Base-by-base conservation (phyloP, 2,888 invertebrate species). In the Cerceris ruficornis region DNA sequence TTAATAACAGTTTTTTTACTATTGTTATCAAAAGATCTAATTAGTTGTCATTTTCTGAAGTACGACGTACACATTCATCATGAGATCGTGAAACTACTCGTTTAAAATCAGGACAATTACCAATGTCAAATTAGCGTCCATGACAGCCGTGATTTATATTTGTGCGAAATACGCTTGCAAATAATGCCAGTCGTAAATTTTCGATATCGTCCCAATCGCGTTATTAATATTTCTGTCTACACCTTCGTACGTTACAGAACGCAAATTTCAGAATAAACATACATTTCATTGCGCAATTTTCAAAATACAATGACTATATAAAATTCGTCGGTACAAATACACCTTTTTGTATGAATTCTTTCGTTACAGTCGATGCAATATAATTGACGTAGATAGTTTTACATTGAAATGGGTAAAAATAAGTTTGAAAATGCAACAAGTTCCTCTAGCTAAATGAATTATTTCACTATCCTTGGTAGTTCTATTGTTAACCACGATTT, bases 151-250 rank as follows among this genome's bases (percentile, higher is more conserved):
- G 14, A 74, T 69, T 74, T 62, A 67, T 14, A 14, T 4, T 17
- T 8, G n/a, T 6, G 7, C 54, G 57, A 65, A 71, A 43, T 54
- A 65, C 41, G 5, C 8, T 15, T 9, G 58, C 14, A 54, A 42
- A 41, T 69, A 15, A 17, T 13, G 71, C 15, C n/a, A 50, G 39
- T 0, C 58, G 28, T 75, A 75, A 80, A 79, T 80, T 66, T 68
- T 52, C 54, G 55, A 9, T 14, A 13, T 62, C 59, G 50, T 60
- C 52, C 28, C 46, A 43, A 50, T 13, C 46, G n/a, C n/a, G 2
- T 52, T 70, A 43, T 11, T 54, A 55, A n/a, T 14, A 66, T 39
- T 15, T 50, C 41, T 9, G 54, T 9, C 39, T 14, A 4, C 52
- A 66, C 42, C 41, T 41, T 50, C 14, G 0, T 14, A 14, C 28